phyloP scores from a whole-genome alignment of 2,113 vertebrate species.

The Psittacula cyanocephala region DNA sequence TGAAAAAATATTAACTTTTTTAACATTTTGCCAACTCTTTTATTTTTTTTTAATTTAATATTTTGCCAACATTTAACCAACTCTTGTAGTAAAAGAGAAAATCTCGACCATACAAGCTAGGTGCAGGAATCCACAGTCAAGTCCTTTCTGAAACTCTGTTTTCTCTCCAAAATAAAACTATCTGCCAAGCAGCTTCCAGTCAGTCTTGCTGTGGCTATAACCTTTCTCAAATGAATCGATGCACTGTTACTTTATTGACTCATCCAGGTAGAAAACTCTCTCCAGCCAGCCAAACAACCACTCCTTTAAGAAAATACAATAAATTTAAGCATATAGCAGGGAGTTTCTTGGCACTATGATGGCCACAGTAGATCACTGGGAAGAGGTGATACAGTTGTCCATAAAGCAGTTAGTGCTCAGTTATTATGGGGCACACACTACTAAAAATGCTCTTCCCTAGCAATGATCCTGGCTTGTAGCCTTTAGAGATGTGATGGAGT shows the following conservation, averaged over 20 bases:
- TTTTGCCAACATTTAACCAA: not conserved
- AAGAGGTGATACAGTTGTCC: not conserved
- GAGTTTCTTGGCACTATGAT: not conserved
- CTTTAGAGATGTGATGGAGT: not conserved
- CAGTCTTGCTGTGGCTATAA: not conserved
- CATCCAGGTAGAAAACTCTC: conserved; percentile 30
- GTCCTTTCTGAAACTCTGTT: not conserved
- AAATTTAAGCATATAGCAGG: not conserved
- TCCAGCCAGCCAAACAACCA: not conserved
- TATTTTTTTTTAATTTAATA: not conserved
- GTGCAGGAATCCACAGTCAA: not conserved
- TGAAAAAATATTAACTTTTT: not conserved
- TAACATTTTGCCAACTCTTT: not conserved
- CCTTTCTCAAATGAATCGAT: not conserved
- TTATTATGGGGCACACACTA: not conserved
- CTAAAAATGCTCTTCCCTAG: not conserved
- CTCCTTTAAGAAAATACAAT: conserved; percentile 20
- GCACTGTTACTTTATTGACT: conserved; percentile 11
- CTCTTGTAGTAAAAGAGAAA: not conserved
- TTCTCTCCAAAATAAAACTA: not conserved
- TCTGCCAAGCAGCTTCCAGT: not conserved
- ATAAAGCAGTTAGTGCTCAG: not conserved
- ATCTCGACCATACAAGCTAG: not conserved
- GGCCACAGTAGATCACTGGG: not conserved
- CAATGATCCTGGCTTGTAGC: not conserved